A percentile compares a stretch with the other conserved stretches of the same genome.
These are phyloP conservation scores for Penaeus chinensis DNA, from an alignment of 1,140 invertebrate species.

Conservation along the genomic window DNA sequence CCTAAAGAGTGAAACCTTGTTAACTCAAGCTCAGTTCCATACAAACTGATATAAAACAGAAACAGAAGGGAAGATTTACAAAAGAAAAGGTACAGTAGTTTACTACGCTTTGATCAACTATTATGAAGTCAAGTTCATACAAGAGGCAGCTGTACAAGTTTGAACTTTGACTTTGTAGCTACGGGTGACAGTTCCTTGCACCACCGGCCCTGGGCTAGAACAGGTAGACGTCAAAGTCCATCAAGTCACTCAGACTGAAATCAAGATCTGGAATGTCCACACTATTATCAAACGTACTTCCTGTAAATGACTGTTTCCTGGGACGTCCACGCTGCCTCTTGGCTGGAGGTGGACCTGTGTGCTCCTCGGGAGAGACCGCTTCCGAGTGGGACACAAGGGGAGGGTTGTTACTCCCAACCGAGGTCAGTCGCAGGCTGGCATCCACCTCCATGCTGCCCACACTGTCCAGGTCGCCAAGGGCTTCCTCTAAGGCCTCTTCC, in stretches of 20 bases:
- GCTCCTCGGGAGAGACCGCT: slow-evolving; percentile 24
- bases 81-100: slow-evolving; percentile 60
- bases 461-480: slow-evolving; percentile 59
- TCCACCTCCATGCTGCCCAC: slow-evolving; percentile 63
- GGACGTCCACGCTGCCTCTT: slow-evolving; percentile 58
- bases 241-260: slow-evolving; percentile 63
- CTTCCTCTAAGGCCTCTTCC: slow-evolving; percentile 60
- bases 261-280: slow-evolving; percentile 64
- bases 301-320: slow-evolving; percentile 63
- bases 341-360: slow-evolving; percentile 52
- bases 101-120: slow-evolving; percentile 64
- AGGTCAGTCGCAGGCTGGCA: slow-evolving; percentile 45
- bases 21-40: slow-evolving; percentile 64
- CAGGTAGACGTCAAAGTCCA: slow-evolving; percentile 63
- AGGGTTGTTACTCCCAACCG: slow-evolving; percentile 31
- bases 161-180: slow-evolving; percentile 62
- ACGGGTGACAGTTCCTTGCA: slow-evolving; percentile 55
- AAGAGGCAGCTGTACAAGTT: slow-evolving; percentile 62
- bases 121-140: slow-evolving; percentile 59
- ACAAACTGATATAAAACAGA: slow-evolving; percentile 58
- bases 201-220: slow-evolving; percentile 54
- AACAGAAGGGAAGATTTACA: slow-evolving; percentile 57
- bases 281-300: slow-evolving; percentile 62
- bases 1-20: slow-evolving; percentile 64
- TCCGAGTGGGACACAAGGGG: slow-evolving; percentile 35